Evolutionary conservation across 1,140 invertebrate genomes (phyloP), one percentile per base, ranked within the genome.

Genomic region (Anthonomus grandis): DNA sequence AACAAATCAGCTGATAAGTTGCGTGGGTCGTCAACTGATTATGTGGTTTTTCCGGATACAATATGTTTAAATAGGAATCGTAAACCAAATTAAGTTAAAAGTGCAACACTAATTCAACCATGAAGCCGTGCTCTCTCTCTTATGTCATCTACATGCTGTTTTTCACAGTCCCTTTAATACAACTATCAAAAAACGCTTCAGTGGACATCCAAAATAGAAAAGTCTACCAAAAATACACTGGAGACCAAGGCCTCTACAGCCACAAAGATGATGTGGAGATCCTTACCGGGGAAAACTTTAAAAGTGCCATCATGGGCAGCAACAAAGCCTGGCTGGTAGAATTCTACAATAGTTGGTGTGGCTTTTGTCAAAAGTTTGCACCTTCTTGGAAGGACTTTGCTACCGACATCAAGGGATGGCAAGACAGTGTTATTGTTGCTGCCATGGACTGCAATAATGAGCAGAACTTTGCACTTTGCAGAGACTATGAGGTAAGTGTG

Each of bases 261-360:
- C 62, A 70, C 0, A 75, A 74, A 45, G 84, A 87, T 67, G 73
- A 81, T 50, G 74, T 89, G 24, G 70, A 76, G 15, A 69, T 83
- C 58, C 67, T 89, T 31, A 80, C 82, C 67, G 58, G 54, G 0
- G 72, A 74, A 5, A 87, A 82, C 70, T 85, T 87, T 64, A 79
- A 82, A 47, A 31, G 68, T 2, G 67, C 72, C 46, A 67, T 91
- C 46, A 83, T 81, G 61, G 76, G 76, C 8, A 81, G 81, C 56
- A 75, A 74, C 10, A 77, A 77, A 66, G 83, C 83, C 0, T 87
- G 84, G 77, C 52, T 93, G 2, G 79, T 94, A 2, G 87, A 95
- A 74, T 95, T 94, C 77, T 94, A 93, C 66, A 93, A 89, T 67
- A 88, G 84, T 65, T 95, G 87, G 81, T 95, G 92, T 70, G 92